Conservation (phyloP, 2,888 invertebrate genomes). For the Melipona bicolor region DNA sequence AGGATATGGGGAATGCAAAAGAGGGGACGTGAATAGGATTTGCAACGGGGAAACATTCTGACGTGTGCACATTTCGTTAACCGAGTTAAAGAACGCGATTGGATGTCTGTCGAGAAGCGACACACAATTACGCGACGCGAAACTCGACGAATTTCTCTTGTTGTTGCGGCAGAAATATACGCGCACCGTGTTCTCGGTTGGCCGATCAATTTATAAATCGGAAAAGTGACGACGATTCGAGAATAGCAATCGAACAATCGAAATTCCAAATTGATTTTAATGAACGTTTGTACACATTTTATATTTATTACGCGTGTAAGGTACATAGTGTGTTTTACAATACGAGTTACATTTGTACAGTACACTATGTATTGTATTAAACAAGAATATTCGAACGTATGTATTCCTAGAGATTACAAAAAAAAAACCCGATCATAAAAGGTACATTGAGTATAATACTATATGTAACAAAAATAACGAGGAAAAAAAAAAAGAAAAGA, state of each 20-base stretch:
- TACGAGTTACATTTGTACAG: slow-evolving; percentile 38
- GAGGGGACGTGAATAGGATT: slow-evolving; percentile 19
- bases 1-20: slow-evolving; percentile 8
- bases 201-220: neutral
- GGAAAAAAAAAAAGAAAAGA: neutral
- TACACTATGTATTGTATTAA: slow-evolving; percentile 35
- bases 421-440: slow-evolving; percentile 24
- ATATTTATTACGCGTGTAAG: slow-evolving; percentile 62
- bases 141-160: slow-evolving; percentile 13
- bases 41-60: slow-evolving; percentile 27
- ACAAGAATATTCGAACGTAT: slow-evolving; percentile 38
- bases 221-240: neutral
- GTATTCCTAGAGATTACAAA: slow-evolving; percentile 56
- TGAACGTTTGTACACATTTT: slow-evolving; percentile 29
- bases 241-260: neutral
- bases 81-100: slow-evolving; percentile 41
- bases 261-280: neutral
- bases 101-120: slow-evolving; percentile 13
- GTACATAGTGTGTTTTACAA: slow-evolving; percentile 48
- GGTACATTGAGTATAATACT: slow-evolving; percentile 39
- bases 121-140: slow-evolving; percentile 1
- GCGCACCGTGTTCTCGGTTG: neutral
- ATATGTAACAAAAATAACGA: slow-evolving; percentile 37
- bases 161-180: slow-evolving; percentile 1
- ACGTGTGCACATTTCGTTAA: slow-evolving; percentile 21